A percentile compares a stretch with the other conserved stretches of the same genome.
Conservation (phyloP, 1,140 invertebrate species). For the Drosophila arawakana region DNA sequence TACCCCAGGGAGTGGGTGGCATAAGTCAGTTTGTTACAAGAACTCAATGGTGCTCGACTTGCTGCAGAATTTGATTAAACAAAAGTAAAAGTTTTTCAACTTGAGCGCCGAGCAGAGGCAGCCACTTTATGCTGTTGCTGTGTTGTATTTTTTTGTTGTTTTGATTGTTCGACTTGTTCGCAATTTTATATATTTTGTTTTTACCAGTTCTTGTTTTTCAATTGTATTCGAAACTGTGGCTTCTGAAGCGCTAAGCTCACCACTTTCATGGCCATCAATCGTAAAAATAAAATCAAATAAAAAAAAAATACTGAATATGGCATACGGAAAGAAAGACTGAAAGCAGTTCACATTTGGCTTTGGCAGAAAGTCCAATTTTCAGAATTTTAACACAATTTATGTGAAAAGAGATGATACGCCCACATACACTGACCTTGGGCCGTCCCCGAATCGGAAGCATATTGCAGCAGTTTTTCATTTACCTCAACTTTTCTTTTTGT, state of each 20-base stretch:
- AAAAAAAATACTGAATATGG: neutral
- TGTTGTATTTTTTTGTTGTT: conserved; percentile 48
- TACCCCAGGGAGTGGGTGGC: neutral
- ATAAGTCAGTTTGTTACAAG: conserved; percentile 54
- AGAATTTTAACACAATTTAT: conserved; percentile 66
- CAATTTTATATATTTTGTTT: conserved; percentile 25
- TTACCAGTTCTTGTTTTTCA: conserved; percentile 31
- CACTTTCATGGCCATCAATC: conserved; percentile 68
- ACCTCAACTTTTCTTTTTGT: conserved; percentile 36
- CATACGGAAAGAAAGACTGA: conserved; percentile 1
- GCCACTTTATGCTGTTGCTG: conserved; percentile 46
- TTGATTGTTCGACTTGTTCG: conserved; percentile 59
- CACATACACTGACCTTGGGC: conserved; percentile 4
- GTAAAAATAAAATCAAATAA: conserved; percentile 35
- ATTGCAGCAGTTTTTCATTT: conserved; percentile 51
- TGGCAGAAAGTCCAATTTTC: conserved; percentile 47
- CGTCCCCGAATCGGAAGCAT: conserved; percentile 27
- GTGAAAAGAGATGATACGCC: conserved; percentile 4
- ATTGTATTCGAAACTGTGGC: conserved; percentile 47
- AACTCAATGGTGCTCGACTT: conserved; percentile 74
- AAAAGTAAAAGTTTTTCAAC: conserved; percentile 78
- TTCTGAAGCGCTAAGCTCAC: conserved; percentile 43
- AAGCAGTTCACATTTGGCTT: conserved; percentile 10
- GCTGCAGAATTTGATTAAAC: conserved; percentile 78
- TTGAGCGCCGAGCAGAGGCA: conserved; percentile 33